Percentiles rank a stretch among this genome's conserved stretches.
These are phyloP conservation scores for Drosophila picticornis DNA, from an alignment of 2,888 invertebrate genomes.

Conservation along the genomic window DNA sequence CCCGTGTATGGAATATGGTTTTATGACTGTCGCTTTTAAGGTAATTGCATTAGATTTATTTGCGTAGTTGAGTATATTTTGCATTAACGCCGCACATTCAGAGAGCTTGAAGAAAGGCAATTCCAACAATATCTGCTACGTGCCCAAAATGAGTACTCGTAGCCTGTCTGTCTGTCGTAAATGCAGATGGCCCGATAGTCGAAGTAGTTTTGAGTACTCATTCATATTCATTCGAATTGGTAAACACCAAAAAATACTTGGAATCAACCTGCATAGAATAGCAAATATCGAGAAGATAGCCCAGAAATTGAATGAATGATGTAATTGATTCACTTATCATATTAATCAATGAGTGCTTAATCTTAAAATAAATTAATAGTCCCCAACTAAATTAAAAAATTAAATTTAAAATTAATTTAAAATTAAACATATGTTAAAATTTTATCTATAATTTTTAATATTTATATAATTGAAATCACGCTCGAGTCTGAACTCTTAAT, in stretches of 20 bases:
- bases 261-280: not conserved
- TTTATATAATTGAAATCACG: not conserved
- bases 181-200: conserved; percentile 1
- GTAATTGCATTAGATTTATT: conserved; percentile 69
- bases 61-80: conserved; percentile 37
- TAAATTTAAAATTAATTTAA: too few species aligned
- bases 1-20: conserved; percentile 48
- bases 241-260: not conserved
- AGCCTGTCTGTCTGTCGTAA: not conserved
- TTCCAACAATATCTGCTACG: not conserved
- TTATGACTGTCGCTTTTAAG: conserved; percentile 69
- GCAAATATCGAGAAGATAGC: not conserved
- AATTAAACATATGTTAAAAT: too few species aligned
- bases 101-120: not conserved
- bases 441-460: too few species aligned
- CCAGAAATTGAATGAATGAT: not conserved
- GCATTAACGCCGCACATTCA: conserved; percentile 10
- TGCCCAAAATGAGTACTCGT: not conserved
- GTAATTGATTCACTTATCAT: not conserved
- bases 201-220: not conserved
- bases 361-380: not conserved
- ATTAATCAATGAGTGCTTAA: not conserved
- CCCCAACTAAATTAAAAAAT: too few species aligned
- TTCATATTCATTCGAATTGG: not conserved
- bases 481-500: not conserved